phyloP scores from a whole-genome alignment of 2,797 vertebrate genomes.

The Ctenosaura bakeri region DNA sequence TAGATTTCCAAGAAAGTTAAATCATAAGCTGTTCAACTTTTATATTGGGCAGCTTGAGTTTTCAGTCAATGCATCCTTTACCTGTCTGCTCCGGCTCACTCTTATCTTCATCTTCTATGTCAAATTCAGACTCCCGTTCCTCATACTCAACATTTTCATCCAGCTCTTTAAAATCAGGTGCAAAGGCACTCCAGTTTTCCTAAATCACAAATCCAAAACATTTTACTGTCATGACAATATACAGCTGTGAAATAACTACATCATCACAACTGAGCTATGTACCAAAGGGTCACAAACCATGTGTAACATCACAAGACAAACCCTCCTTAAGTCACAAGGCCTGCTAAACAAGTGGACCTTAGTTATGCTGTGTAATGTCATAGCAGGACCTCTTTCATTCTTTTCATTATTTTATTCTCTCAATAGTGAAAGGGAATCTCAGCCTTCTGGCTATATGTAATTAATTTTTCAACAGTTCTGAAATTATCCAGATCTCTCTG shows the following conservation, averaged over 20 bases:
- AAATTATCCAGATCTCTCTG: not conserved
- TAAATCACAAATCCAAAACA: constrained; percentile 67
- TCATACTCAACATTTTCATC: constrained; percentile 98
- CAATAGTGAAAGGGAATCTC: not conserved
- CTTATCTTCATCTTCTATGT: constrained; percentile 98
- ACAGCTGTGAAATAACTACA: not conserved
- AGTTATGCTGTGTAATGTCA: not conserved
- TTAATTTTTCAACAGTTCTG: not conserved
- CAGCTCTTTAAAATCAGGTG: constrained; percentile 97
- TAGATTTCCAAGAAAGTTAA: not conserved
- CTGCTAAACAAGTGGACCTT: not conserved
- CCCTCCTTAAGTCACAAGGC: rapidly evolving
- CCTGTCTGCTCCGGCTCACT: constrained; percentile 98
- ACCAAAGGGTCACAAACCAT: not conserved
- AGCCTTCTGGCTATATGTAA: not conserved
- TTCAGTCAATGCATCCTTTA: constrained; percentile 64
- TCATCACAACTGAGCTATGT: rapidly evolving
- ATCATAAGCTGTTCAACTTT: not conserved
- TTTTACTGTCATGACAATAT: rapidly evolving
- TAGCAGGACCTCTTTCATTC: not conserved
- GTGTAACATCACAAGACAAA: rapidly evolving
- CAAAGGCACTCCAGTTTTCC: constrained; percentile 99
- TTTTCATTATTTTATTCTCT: rapidly evolving
- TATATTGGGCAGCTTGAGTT: not conserved
- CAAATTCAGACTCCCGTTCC: constrained; percentile 96